These are phyloP conservation scores for Coenobita brevimanus DNA, from an alignment of 1,140 invertebrate genomes.

Conservation along the genomic window DNA sequence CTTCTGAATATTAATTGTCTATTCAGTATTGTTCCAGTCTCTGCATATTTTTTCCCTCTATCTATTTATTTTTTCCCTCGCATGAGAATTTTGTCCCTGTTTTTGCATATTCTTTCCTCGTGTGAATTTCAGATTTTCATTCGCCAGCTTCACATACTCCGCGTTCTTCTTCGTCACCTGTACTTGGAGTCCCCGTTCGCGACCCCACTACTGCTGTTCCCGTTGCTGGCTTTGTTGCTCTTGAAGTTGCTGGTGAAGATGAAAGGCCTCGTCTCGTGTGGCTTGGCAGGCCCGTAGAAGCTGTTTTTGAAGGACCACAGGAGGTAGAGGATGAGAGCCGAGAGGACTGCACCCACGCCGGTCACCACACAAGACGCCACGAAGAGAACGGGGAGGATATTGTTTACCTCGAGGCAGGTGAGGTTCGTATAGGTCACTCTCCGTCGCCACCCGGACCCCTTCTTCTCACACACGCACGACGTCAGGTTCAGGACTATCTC, in stretches of 20 bases:
- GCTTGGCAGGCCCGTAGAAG: slow-evolving; percentile 73
- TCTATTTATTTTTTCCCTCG: too few relatives aligned
- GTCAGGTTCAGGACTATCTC: slow-evolving; percentile 47
- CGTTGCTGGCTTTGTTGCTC: slow-evolving; percentile 20
- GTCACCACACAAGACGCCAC: slow-evolving; percentile 75
- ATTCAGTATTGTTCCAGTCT: too few relatives aligned
- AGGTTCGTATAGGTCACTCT: slow-evolving; percentile 74
- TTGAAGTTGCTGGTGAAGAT: slow-evolving; percentile 60
- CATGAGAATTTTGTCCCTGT: too few relatives aligned
- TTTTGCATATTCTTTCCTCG: too few relatives aligned
- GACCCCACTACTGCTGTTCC: neutral
- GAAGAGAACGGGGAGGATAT: slow-evolving; percentile 73
- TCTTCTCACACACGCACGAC: slow-evolving; percentile 61
- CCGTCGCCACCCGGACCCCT: slow-evolving; percentile 65
- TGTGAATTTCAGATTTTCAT: too few relatives aligned
- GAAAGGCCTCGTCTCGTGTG: slow-evolving; percentile 55
- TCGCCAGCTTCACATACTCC: too few relatives aligned
- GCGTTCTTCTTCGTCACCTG: slow-evolving; percentile 46
- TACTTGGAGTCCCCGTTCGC: slow-evolving; percentile 36
- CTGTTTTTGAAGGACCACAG: slow-evolving; percentile 75
- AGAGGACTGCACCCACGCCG: slow-evolving; percentile 73
- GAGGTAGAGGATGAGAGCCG: slow-evolving; percentile 75
- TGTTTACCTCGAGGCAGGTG: slow-evolving; percentile 75
- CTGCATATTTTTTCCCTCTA: too few relatives aligned
- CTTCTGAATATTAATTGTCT: too few relatives aligned